These are phyloP conservation scores for Otolemur crassicaudatus DNA, from an alignment of 2,797 vertebrate species.

Conservation along the genomic window DNA sequence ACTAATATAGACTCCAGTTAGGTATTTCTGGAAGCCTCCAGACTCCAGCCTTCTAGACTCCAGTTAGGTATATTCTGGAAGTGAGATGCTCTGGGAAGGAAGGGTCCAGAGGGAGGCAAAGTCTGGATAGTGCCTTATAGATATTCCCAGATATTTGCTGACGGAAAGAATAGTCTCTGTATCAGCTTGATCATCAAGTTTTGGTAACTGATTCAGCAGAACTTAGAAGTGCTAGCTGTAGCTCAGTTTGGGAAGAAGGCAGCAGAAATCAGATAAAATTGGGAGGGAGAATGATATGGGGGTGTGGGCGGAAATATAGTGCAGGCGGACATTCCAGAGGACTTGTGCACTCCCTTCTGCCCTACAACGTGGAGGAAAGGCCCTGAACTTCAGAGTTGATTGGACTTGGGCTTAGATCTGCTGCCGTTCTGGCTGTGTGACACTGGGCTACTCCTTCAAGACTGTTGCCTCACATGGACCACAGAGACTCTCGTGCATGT, in stretches of 20 bases:
- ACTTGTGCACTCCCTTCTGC: too few species aligned
- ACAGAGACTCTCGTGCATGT: neutral
- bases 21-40: neutral
- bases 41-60: neutral
- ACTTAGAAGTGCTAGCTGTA: neutral
- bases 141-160: neutral
- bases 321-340: too few species aligned
- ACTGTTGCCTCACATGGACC: neutral
- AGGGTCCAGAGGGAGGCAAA: neutral
- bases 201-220: neutral
- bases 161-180: neutral
- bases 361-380: neutral
- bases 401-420: neutral
- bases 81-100: neutral
- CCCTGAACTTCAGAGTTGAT: neutral
- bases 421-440: neutral
- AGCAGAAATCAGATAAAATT: neutral
- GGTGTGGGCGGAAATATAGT: too few species aligned
- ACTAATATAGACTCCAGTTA: neutral
- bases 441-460: neutral
- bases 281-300: neutral
- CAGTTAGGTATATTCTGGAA: neutral
- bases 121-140: neutral
- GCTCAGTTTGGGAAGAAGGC: neutral
- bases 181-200: neutral